Percentiles rank a stretch among this genome's conserved stretches.
These are phyloP conservation scores for Hirtodrosophila trivittata DNA, from an alignment of 2,888 invertebrate genomes.

Conservation along the genomic window DNA sequence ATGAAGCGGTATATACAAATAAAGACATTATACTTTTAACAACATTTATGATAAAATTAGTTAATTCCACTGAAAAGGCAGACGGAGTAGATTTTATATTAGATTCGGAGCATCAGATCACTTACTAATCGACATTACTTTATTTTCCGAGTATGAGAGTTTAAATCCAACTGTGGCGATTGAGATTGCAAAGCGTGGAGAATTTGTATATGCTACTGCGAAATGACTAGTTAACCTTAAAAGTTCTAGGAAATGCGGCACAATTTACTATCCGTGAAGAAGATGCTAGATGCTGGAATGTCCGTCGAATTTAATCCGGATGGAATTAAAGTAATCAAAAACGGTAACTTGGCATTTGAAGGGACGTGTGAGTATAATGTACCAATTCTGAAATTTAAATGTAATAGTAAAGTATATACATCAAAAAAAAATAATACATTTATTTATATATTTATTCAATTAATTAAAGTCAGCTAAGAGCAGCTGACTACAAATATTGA, in stretches of 20 bases:
- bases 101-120: conserved; percentile 27
- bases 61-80: not conserved
- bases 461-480: too few species aligned
- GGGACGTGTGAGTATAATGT: too few species aligned
- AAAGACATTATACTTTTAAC: too few species aligned
- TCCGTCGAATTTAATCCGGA: too few species aligned
- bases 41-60: too few species aligned
- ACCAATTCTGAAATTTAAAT: conserved; percentile 13
- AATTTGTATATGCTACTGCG: conserved; percentile 18
- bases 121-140: conserved; percentile 11
- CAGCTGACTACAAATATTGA: too few species aligned
- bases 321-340: too few species aligned
- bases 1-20: too few species aligned
- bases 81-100: conserved; percentile 5
- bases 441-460: too few species aligned
- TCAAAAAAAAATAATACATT: conserved; percentile 57
- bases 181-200: too few species aligned
- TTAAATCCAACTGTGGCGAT: conserved; percentile 28
- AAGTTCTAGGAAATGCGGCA: conserved; percentile 17
- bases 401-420: conserved; percentile 49
- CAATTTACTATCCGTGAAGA: conserved; percentile 21
- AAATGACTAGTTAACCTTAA: conserved; percentile 13
- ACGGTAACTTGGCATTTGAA: too few species aligned
- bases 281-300: conserved; percentile 22
- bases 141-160: conserved; percentile 21